Evolutionary conservation across 2,113 vertebrate species (phyloP).

Genomic region (Tenebrosternarchus preto): DNA sequence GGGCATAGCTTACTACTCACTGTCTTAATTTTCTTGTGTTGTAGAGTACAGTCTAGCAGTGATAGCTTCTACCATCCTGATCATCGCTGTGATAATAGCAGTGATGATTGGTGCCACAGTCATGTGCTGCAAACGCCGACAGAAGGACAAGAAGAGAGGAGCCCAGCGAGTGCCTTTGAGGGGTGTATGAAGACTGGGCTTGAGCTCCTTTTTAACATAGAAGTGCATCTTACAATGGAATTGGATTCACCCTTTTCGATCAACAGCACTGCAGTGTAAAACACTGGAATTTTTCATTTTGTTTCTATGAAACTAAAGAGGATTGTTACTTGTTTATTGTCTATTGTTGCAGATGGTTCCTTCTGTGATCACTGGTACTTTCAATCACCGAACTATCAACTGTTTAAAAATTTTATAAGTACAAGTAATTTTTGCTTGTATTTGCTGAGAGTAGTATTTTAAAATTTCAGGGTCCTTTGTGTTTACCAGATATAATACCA

Average conservation of each 20-base stretch:
- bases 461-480: neutral
- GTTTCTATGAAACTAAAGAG: conserved; percentile 80
- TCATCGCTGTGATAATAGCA: conserved; percentile 67
- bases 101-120: conserved; percentile 65
- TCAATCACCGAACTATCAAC: conserved; percentile 32
- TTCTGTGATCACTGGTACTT: conserved; percentile 54
- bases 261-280: conserved; percentile 52
- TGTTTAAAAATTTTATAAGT: conserved; percentile 40
- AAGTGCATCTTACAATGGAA: conserved; percentile 36
- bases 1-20: neutral
- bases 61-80: conserved; percentile 67
- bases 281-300: conserved; percentile 59
- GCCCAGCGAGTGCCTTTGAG: conserved; percentile 69
- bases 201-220: neutral
- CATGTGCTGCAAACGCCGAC: conserved; percentile 73
- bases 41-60: conserved; percentile 73
- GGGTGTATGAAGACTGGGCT: conserved; percentile 48
- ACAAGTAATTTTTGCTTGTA: conserved; percentile 52
- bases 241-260: conserved; percentile 26
- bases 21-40: conserved; percentile 25
- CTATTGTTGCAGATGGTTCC: conserved; percentile 30
- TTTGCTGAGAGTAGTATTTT: conserved; percentile 16
- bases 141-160: conserved; percentile 9
- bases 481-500: conserved; percentile 43
- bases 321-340: conserved; percentile 35